Evolutionary conservation across 2,797 vertebrate species (phyloP).

Genomic region (Setipinna tenuifilis): DNA sequence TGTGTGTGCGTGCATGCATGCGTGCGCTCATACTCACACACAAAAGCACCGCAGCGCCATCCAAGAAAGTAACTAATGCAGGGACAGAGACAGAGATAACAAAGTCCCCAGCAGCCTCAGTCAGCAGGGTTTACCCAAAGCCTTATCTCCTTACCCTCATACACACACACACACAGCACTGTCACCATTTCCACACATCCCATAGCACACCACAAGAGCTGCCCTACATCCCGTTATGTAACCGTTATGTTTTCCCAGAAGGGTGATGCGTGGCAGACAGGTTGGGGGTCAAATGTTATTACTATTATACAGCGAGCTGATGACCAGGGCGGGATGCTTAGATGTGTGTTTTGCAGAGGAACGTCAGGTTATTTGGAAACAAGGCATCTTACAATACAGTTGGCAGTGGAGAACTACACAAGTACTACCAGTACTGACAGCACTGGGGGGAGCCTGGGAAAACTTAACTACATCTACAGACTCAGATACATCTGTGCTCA

Average conservation of each 20-base stretch:
- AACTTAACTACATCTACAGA: neutral
- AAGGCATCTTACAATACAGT: neutral
- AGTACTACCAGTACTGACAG: neutral
- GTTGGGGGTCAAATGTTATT: neutral
- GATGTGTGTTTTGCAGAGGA: neutral
- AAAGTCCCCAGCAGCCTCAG: neutral
- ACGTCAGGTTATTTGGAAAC: neutral
- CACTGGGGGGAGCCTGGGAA: neutral
- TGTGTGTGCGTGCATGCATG: neutral
- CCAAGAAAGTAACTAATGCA: neutral
- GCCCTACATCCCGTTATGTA: neutral
- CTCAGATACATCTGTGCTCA: neutral
- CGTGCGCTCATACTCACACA: neutral
- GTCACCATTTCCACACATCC: slow-evolving; percentile 6
- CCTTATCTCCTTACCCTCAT: slow-evolving; percentile 11
- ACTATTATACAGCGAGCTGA: neutral
- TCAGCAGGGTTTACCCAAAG: slow-evolving; percentile 11
- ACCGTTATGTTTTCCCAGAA: neutral
- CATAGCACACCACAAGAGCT: slow-evolving; percentile 11
- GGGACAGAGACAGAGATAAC: neutral
- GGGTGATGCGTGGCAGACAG: neutral
- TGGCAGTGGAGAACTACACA: no score
- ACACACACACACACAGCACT: no score
- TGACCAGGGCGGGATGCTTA: neutral
- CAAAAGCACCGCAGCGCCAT: neutral